A percentile compares a stretch with the other conserved stretches of the same genome.
Evolutionary conservation across 2,888 invertebrate species (phyloP).

Genomic region (Nomada flava): DNA sequence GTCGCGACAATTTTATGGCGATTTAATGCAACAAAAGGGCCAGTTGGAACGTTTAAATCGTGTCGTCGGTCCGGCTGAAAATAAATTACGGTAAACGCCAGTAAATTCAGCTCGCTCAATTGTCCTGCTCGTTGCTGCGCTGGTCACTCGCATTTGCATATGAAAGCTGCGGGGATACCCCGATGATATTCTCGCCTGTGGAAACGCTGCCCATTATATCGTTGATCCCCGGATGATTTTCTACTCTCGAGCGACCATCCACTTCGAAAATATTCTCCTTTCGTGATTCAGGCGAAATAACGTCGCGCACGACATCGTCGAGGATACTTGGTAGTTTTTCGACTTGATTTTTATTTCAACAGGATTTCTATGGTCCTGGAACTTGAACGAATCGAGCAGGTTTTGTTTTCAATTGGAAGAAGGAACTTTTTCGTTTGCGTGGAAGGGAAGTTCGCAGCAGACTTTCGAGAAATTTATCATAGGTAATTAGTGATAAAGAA

Average conservation of each 20-base stretch:
- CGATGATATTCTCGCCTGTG: conserved; percentile 54
- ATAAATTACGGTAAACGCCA: conserved; percentile 68
- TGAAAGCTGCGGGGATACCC: conserved; percentile 58
- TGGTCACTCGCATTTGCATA: conserved; percentile 64
- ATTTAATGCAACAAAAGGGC: conserved; percentile 50
- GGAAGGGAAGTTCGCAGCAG: not conserved
- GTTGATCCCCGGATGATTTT: conserved; percentile 38
- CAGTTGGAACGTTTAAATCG: conserved; percentile 61
- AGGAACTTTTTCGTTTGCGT: not conserved
- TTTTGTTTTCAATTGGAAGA: not conserved
- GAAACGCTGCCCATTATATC: conserved; percentile 29
- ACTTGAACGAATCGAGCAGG: not conserved
- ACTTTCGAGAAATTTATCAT: too few species aligned
- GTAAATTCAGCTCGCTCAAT: conserved; percentile 64
- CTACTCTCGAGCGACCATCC: not conserved
- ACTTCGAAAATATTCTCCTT: conserved; percentile 15
- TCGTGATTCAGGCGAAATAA: not conserved
- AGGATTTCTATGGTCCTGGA: not conserved
- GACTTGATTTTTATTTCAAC: not conserved
- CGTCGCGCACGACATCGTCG: not conserved
- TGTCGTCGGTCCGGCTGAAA: conserved; percentile 50
- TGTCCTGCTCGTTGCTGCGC: conserved; percentile 46
- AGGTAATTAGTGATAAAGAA: too few species aligned
- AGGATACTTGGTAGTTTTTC: not conserved
- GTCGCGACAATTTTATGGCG: conserved; percentile 51